Percentiles rank a stretch among this genome's conserved stretches.
Evolutionary conservation across 2,113 vertebrate genomes (phyloP).

Genomic region (Oplegnathus fasciatus): DNA sequence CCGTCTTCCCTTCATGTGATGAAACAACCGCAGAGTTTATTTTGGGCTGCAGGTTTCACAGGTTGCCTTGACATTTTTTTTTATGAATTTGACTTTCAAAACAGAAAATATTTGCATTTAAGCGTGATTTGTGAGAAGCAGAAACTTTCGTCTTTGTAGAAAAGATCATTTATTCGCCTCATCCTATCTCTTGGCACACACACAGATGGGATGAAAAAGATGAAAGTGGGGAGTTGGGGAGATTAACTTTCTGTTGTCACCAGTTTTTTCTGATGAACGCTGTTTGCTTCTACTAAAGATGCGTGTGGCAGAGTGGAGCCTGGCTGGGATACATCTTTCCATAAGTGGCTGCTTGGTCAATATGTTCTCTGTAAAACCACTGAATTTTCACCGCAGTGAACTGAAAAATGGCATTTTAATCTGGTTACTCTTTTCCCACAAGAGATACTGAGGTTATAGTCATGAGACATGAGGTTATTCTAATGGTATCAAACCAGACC

Average conservation of each 20-base stretch:
- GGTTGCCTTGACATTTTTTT: not conserved
- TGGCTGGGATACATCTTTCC: not conserved
- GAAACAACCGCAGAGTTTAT: constrained; percentile 24
- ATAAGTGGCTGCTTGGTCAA: not conserved
- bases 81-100: not conserved
- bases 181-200: not conserved
- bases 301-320: not conserved
- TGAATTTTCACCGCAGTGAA: not conserved
- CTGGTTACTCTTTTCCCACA: not conserved
- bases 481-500: not conserved
- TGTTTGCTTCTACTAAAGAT: not conserved
- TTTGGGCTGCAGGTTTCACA: constrained; percentile 11
- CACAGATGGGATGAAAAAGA: not conserved
- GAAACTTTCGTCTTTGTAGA: not conserved
- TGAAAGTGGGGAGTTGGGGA: not conserved
- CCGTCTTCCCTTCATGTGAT: constrained; percentile 22
- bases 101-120: not conserved
- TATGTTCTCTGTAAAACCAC: not conserved
- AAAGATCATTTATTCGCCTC: not conserved
- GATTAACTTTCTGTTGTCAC: not conserved
- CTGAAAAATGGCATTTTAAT: not conserved
- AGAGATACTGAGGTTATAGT: not conserved
- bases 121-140: not conserved
- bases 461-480: not conserved
- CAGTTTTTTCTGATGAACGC: not conserved